Evolutionary conservation across 1,140 invertebrate genomes (phyloP), one percentile per base, ranked within the genome.

Genomic region (Protaetia brevitarsis): DNA sequence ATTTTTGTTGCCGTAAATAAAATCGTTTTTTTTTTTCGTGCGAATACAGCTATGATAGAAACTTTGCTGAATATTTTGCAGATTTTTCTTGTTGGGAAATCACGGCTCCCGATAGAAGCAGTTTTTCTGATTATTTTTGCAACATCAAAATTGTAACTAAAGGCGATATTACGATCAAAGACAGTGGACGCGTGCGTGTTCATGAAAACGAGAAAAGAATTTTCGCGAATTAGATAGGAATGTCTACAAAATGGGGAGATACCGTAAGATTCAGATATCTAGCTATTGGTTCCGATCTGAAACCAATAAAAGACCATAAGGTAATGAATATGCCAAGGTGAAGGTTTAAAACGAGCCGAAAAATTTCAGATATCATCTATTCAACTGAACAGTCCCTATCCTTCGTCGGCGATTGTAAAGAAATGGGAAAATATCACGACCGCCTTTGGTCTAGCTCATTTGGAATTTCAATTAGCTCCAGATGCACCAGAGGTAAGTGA

Each of bases 231-330:
- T 82, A 1, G 82, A 83, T 66, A 80, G 81, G 71, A 78, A 81
- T 0, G 79, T 86, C n/a, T 89, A 89, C 72, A 88, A 87, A 69
- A 85, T 86, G 3, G 82, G n/a, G 84, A 3, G 84, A 87, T 70
- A 79, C 79, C 66, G 82, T 86, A 7, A 81, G 81, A 64, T 81
- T 86, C 27, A 77, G 85, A 58, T 74, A 85, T 28, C 75, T 87
- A 1, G 79, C 78, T 27, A 57, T 87, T 3, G 80, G 79, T 41
- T 77, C 82, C 30, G 78, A 84, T 66, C 70, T 86, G n/a, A 66
- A 61, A 51, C 78, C 80, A 67, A 82, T 84, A 7, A 78, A 79
- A 72, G 73, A 73, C 45, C 78, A 77, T 68, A 65, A 75, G 71
- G 82, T 83, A 74, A 71, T 4, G 7, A 23, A 23, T 23, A 3